These are phyloP conservation scores for Herpetotheres cachinnans DNA, from an alignment of 2,113 vertebrate species.

Conservation along the genomic window DNA sequence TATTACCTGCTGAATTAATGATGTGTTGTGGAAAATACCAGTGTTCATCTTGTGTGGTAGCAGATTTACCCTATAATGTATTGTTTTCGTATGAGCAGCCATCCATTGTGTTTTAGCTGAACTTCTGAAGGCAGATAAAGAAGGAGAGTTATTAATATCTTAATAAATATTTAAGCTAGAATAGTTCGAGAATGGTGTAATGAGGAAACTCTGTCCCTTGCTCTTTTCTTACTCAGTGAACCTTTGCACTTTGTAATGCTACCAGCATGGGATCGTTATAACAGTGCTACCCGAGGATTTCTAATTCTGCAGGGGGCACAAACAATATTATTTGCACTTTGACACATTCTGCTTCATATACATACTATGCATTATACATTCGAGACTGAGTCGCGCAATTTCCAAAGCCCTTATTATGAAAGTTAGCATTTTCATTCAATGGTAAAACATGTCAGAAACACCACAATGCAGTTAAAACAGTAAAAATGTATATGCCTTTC, in stretches of 20 bases:
- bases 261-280: conserved; percentile 77
- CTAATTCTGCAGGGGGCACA: conserved; percentile 69
- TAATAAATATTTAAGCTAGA: conserved; percentile 80
- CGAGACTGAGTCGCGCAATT: conserved; percentile 28
- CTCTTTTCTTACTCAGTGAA: conserved; percentile 72
- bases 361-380: conserved; percentile 68
- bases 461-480: background rate
- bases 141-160: conserved; percentile 72
- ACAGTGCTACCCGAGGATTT: conserved; percentile 67
- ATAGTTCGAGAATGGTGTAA: conserved; percentile 66
- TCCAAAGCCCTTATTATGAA: conserved; percentile 36
- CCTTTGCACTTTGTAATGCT: conserved; percentile 78
- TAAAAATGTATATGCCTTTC: background rate
- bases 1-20: conserved; percentile 53
- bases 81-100: conserved; percentile 59
- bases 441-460: conserved; percentile 5
- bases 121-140: conserved; percentile 63
- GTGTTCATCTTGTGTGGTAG: conserved; percentile 46
- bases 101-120: conserved; percentile 37
- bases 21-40: background rate
- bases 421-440: conserved; percentile 24
- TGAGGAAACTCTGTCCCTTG: conserved; percentile 69
- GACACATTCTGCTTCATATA: conserved; percentile 65
- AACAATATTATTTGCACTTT: conserved; percentile 74
- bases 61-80: conserved; percentile 40